Evolutionary conservation across 1,140 invertebrate species (phyloP), one percentile per base, ranked within the genome.

Genomic region (Bombus ignitus): DNA sequence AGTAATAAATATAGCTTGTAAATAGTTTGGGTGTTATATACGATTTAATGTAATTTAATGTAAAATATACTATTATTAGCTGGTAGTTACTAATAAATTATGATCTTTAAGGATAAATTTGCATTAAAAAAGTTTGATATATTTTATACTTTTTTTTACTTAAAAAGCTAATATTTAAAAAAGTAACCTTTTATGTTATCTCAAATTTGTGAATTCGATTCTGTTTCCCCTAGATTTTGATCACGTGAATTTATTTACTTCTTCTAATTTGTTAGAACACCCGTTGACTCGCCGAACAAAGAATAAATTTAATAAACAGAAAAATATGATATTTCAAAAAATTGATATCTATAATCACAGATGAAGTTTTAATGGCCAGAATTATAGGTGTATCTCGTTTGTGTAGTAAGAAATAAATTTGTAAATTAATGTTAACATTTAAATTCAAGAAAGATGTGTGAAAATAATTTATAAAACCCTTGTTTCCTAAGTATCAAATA

Each of bases 201-300:
- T 62, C n/a, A n/a, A n/a, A 28, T 13, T n/a, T 62, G 28, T 62
- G 28, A n/a, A 62, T n/a, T n/a, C 28, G 2, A 62, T 13, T 28
- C 25, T 62, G 28, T 62, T n/a, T 62, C 28, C 28, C 28, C 28
- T 62, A 62, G 59, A 62, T 62, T 62, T 62, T n/a, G 28, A n/a
- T n/a, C 59, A 62, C 59, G 59, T 62, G 59, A n/a, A n/a, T 62
- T 62, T 62, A 62, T 62, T 62, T 62, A n/a, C 59, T 62, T 62
- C 59, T 62, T n/a, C 28, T 13, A n/a, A 62, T n/a, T 62, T 62
- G 1, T 12, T 5, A 53, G 18, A 53, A 53, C 47, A 53, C 18
- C 6, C 18, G 18, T 53, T 53, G 47, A 53, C 47, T 53, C 1
- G 47, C n/a, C 12, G 3, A 25, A 62, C 12, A 62, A 12, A 62